Percentiles rank a stretch among this genome's conserved stretches.
These are phyloP conservation scores for Nycticebus coucang DNA, from an alignment of 2,113 vertebrate species.

Conservation along the genomic window DNA sequence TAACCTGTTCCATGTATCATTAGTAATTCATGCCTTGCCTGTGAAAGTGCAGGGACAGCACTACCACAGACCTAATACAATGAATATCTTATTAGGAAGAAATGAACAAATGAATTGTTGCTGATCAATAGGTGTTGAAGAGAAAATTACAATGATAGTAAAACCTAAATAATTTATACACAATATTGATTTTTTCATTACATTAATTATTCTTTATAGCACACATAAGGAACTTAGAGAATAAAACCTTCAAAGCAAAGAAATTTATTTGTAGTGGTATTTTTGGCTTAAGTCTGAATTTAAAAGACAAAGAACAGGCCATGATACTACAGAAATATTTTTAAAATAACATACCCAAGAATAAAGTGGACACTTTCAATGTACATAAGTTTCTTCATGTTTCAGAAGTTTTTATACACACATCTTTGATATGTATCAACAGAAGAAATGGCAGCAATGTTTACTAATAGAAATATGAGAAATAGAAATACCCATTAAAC, in stretches of 20 bases:
- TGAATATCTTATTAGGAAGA: conserved; percentile 78
- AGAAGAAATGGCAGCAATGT: not conserved
- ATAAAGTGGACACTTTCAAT: not conserved
- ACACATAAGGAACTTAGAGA: conserved; percentile 76
- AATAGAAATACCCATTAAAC: not conserved
- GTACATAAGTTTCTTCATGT: not conserved
- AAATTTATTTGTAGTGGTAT: conserved; percentile 67
- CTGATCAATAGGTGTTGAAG: conserved; percentile 80
- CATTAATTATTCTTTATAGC: conserved; percentile 80
- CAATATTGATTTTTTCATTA: conserved; percentile 79
- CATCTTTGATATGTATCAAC: not conserved
- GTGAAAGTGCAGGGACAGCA: conserved; percentile 69
- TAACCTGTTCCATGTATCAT: conserved; percentile 58
- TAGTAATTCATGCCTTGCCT: conserved; percentile 75
- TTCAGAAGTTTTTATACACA: not conserved
- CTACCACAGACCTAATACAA: conserved; percentile 77
- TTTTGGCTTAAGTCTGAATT: conserved; percentile 49
- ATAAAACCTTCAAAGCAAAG: conserved; percentile 72
- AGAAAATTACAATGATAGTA: conserved; percentile 81
- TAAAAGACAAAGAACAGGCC: conserved; percentile 38
- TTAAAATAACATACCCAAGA: conserved; percentile 23
- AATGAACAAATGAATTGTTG: conserved; percentile 81
- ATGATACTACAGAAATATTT: conserved; percentile 38
- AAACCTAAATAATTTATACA: conserved; percentile 81
- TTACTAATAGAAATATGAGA: conserved; percentile 24